Percentiles rank a stretch among this genome's conserved stretches.
Evolutionary conservation across 2,797 vertebrate genomes (phyloP).

Genomic region (Lepus townsendii): DNA sequence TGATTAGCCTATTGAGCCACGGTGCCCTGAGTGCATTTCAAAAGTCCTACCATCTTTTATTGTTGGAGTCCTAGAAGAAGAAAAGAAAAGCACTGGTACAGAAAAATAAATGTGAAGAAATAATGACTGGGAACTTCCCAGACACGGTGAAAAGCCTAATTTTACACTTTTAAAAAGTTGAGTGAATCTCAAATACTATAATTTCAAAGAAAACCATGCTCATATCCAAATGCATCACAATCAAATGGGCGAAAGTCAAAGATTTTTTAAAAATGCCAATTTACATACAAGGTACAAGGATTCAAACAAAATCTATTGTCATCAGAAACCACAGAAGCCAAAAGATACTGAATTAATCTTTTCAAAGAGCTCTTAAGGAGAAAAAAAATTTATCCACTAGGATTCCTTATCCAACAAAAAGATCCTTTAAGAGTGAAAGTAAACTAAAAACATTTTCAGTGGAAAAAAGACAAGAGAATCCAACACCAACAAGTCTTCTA

Average conservation of each 20-base stretch:
- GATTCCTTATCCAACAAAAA: background rate
- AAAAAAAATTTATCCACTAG: background rate
- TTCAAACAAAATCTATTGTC: background rate
- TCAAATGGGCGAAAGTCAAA: background rate
- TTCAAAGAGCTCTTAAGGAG: background rate
- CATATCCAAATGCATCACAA: background rate
- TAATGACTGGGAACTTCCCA: background rate
- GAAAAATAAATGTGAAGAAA: conserved; percentile 61
- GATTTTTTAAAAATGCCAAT: background rate
- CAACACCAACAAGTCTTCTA: background rate
- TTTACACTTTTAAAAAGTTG: conserved; percentile 26
- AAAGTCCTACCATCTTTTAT: conserved; percentile 14
- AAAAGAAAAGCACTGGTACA: conserved; percentile 15
- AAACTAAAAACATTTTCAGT: background rate
- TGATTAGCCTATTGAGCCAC: too few species aligned
- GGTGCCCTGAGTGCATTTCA: background rate
- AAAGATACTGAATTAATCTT: background rate
- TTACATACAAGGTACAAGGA: background rate
- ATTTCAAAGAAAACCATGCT: background rate
- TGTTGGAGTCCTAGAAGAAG: background rate
- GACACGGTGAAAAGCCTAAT: background rate
- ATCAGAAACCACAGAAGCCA: background rate
- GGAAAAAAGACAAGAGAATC: background rate
- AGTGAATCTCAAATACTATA: background rate
- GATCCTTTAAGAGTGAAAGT: background rate